Evolutionary conservation across 2,113 vertebrate species (phyloP).

Genomic region (Calyptommatus sinebrachiatus): DNA sequence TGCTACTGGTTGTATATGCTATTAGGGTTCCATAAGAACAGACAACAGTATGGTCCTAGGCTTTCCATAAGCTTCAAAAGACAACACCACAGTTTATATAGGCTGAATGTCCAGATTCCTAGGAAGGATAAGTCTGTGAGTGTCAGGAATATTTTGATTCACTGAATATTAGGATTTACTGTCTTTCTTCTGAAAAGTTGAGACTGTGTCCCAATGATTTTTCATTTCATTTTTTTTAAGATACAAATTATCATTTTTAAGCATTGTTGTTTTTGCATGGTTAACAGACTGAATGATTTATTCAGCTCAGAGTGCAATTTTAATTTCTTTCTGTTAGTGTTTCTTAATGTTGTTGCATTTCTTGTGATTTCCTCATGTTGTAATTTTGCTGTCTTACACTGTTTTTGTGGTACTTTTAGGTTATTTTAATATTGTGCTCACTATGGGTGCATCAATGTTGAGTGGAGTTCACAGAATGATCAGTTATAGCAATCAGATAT

Average conservation of each 20-base stretch:
- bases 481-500: too few relatives aligned
- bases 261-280: neutral
- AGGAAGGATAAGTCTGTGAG: neutral
- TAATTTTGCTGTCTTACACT: too few relatives aligned
- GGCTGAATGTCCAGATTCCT: neutral
- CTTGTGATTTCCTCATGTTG: too few relatives aligned
- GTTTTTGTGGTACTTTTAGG: too few relatives aligned
- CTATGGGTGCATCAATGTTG: too few relatives aligned
- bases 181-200: neutral
- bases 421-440: too few relatives aligned
- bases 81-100: neutral
- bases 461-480: too few relatives aligned
- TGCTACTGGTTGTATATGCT: slow-evolving; percentile 12
- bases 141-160: neutral
- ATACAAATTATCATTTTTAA: neutral
- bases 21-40: slow-evolving; percentile 15
- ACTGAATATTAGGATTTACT: neutral
- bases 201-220: neutral
- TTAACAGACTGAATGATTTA: neutral
- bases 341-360: neutral
- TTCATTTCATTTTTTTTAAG: too few relatives aligned
- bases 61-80: neutral
- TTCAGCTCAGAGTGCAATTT: neutral
- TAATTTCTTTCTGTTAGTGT: neutral
- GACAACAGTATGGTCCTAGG: slow-evolving; percentile 10